phyloP scores from a whole-genome alignment of 2,888 invertebrate species.

The Octonoba sinensis region DNA sequence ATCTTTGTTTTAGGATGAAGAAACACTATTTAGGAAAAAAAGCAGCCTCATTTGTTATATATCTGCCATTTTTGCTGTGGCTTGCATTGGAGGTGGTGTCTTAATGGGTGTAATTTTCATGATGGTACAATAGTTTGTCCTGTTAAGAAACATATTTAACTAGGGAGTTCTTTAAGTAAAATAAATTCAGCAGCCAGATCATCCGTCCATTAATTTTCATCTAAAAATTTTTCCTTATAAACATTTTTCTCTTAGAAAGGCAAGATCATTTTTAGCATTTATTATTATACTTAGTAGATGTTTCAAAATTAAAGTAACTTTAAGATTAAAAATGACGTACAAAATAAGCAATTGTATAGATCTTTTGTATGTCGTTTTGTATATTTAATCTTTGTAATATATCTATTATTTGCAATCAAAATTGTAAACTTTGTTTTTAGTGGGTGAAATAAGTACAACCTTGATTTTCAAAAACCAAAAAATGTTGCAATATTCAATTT shows the following conservation, averaged over 20 bases:
- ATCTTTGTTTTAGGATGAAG: slow-evolving; percentile 38
- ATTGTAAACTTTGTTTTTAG: too few relatives aligned
- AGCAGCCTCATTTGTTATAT: slow-evolving; percentile 55
- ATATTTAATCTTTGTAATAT: too few relatives aligned
- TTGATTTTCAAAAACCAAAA: too few relatives aligned
- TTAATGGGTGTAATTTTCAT: slow-evolving; percentile 63
- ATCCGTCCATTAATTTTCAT: slow-evolving; percentile 39
- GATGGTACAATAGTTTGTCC: slow-evolving; percentile 46
- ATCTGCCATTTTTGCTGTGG: slow-evolving; percentile 53
- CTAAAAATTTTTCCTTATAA: neutral
- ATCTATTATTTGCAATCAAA: too few relatives aligned
- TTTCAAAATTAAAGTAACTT: too few relatives aligned
- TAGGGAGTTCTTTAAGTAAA: neutral
- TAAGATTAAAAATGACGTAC: too few relatives aligned
- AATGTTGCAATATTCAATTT: too few relatives aligned
- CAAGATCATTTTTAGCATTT: too few relatives aligned
- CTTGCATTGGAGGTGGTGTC: slow-evolving; percentile 61
- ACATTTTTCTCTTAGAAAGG: neutral
- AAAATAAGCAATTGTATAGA: too few relatives aligned
- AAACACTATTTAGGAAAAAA: slow-evolving; percentile 44
- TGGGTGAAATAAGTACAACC: too few relatives aligned
- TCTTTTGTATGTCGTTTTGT: too few relatives aligned
- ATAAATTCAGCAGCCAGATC: slow-evolving; percentile 1
- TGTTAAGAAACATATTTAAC: neutral
- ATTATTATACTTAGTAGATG: too few relatives aligned